Percentiles rank a stretch among this genome's conserved stretches.
Conservation (phyloP, 2,888 invertebrate species). For the Cacoxenus indagator region DNA sequence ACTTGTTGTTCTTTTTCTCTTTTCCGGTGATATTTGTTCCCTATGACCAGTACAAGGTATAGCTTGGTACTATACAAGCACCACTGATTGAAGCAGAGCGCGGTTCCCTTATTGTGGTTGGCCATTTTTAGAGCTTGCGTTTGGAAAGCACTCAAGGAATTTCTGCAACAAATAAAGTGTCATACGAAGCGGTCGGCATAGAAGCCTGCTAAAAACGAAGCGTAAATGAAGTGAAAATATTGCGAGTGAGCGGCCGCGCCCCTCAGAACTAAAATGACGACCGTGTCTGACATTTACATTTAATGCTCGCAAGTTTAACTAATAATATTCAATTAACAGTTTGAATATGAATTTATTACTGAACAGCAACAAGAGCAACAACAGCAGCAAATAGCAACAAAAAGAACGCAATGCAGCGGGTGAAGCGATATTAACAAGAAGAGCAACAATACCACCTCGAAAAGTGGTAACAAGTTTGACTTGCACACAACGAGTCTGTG, state of each 20-base stretch:
- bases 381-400: not conserved
- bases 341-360: constrained; percentile 66
- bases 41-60: too few relatives aligned
- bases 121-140: too few relatives aligned
- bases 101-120: too few relatives aligned
- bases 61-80: too few relatives aligned
- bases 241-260: not conserved
- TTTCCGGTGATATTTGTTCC: too few relatives aligned
- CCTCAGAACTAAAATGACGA: not conserved
- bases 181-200: too few relatives aligned
- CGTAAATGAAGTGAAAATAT: not conserved
- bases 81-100: too few relatives aligned
- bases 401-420: constrained; percentile 18
- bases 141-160: too few relatives aligned
- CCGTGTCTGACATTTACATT: constrained; percentile 40
- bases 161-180: too few relatives aligned
- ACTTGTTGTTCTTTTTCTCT: too few relatives aligned
- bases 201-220: not conserved
- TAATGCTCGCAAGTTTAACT: constrained; percentile 62
- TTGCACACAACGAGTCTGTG: constrained; percentile 31
- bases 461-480: constrained; percentile 63
- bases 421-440: not conserved
- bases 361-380: constrained; percentile 2
- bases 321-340: constrained; percentile 68
- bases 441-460: constrained; percentile 1